Evolutionary conservation across 92 coral and sea anemone genomes (phyloP).

Genomic region (Virgularia gustaviana): DNA sequence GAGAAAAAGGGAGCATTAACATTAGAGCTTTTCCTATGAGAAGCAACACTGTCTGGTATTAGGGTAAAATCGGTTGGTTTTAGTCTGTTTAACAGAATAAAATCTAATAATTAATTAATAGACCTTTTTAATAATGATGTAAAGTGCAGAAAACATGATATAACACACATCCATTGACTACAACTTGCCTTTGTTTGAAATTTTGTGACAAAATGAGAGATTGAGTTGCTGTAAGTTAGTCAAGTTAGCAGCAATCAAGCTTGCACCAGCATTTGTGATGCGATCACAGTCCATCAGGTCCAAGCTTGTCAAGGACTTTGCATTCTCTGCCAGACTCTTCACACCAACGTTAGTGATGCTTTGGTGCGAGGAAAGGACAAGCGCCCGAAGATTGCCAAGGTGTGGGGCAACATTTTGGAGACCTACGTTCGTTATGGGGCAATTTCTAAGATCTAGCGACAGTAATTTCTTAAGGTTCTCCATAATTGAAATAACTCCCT

Average conservation of each 20-base stretch:
- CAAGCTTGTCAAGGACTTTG: constrained; percentile 72
- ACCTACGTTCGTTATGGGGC: constrained; percentile 71
- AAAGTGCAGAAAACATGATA: no score
- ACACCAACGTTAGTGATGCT: constrained; percentile 76
- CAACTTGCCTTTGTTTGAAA: constrained; percentile 71
- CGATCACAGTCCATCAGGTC: constrained; percentile 82
- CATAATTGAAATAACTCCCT: constrained; percentile 62
- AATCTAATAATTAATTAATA: no score
- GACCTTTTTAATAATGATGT: no score
- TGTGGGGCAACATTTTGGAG: constrained; percentile 60
- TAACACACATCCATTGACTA: not conserved
- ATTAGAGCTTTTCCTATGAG: no score
- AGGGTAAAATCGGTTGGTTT: no score
- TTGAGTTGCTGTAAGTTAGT: constrained; percentile 66
- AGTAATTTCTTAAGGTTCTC: constrained; percentile 66
- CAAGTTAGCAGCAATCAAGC: constrained; percentile 64
- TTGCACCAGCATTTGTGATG: constrained; percentile 76
- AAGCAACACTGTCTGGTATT: no score
- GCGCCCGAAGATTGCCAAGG: constrained; percentile 59
- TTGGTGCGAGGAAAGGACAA: constrained; percentile 72
- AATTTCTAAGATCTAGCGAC: constrained; percentile 78
- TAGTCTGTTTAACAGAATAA: no score
- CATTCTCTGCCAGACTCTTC: constrained; percentile 63
- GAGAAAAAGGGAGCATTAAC: not conserved
- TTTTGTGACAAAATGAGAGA: constrained; percentile 72